Evolutionary conservation across 2,113 vertebrate genomes (phyloP).

Genomic region (Percopsis transmontana): DNA sequence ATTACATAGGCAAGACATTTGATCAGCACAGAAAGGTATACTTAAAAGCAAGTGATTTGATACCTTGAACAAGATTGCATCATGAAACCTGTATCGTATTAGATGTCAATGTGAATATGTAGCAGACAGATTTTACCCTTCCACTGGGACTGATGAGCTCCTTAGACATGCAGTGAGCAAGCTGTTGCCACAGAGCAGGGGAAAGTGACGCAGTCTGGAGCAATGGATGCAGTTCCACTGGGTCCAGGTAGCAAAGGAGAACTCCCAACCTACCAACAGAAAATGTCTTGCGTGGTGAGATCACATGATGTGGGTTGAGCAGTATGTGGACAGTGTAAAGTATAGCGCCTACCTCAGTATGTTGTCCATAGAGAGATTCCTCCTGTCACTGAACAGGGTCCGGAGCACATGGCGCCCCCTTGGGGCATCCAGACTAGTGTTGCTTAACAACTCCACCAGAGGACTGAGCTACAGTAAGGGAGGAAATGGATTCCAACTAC

Average conservation of each 20-base stretch:
- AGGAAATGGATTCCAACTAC: conserved; percentile 4
- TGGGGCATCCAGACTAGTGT: conserved; percentile 81
- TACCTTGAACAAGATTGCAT: background rate
- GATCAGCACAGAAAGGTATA: background rate
- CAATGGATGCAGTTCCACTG: conserved; percentile 78
- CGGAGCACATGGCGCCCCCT: conserved; percentile 84
- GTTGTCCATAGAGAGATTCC: conserved; percentile 74
- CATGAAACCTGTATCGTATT: background rate
- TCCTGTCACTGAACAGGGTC: conserved; percentile 77
- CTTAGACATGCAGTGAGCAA: conserved; percentile 81
- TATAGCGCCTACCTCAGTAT: conserved; percentile 75
- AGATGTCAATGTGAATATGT: background rate
- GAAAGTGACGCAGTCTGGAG: conserved; percentile 72
- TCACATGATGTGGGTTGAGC: background rate
- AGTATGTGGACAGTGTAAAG: background rate
- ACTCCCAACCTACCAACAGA: conserved; percentile 78
- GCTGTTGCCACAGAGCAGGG: conserved; percentile 77
- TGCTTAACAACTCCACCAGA: conserved; percentile 82
- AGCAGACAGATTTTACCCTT: conserved; percentile 74
- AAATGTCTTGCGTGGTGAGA: background rate
- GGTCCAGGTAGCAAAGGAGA: conserved; percentile 84
- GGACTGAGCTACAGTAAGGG: conserved; percentile 73
- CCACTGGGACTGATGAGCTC: conserved; percentile 78
- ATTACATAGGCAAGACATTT: background rate
- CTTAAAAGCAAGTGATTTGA: background rate